Conservation (phyloP, 2,888 invertebrate genomes). For the Phragmatobia fuliginosa region DNA sequence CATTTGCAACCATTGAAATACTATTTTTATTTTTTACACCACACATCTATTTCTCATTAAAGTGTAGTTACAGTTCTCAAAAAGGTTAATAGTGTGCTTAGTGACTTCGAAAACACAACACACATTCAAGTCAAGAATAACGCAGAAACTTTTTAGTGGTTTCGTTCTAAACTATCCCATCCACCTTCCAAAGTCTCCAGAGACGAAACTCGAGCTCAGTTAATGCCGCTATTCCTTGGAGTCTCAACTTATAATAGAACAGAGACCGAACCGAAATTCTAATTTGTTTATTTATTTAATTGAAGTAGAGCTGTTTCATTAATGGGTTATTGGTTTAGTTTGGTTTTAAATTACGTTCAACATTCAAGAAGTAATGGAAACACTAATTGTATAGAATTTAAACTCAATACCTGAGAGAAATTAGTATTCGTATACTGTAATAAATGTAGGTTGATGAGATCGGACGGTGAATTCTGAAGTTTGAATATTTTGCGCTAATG, state of each 20-base stretch:
- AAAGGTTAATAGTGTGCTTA: too few relatives aligned
- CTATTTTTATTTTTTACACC: not conserved
- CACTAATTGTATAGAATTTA: not conserved
- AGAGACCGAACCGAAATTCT: conserved; percentile 35
- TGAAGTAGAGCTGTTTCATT: conserved; percentile 24
- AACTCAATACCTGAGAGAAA: not conserved
- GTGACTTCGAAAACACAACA: not conserved
- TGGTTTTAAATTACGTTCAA: conserved; percentile 3
- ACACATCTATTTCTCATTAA: not conserved
- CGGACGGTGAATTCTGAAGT: too few relatives aligned
- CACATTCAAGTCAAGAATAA: conserved; percentile 8
- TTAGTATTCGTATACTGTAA: not conserved
- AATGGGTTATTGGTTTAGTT: conserved; percentile 18
- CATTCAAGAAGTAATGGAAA: not conserved
- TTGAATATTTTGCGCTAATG: too few relatives aligned
- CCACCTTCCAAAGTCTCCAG: conserved; percentile 27
- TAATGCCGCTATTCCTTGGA: conserved; percentile 41
- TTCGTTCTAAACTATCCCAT: conserved; percentile 15
- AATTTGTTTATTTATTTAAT: conserved; percentile 49
- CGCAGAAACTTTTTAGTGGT: conserved; percentile 20
- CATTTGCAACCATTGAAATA: too few relatives aligned
- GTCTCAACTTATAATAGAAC: conserved; percentile 47
- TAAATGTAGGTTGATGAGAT: too few relatives aligned
- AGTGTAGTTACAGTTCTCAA: too few relatives aligned
- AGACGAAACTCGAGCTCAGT: conserved; percentile 45